Evolutionary conservation across 1,140 invertebrate genomes (phyloP), one percentile per base, ranked within the genome.

Genomic region (Cataglyphis hispanica): DNA sequence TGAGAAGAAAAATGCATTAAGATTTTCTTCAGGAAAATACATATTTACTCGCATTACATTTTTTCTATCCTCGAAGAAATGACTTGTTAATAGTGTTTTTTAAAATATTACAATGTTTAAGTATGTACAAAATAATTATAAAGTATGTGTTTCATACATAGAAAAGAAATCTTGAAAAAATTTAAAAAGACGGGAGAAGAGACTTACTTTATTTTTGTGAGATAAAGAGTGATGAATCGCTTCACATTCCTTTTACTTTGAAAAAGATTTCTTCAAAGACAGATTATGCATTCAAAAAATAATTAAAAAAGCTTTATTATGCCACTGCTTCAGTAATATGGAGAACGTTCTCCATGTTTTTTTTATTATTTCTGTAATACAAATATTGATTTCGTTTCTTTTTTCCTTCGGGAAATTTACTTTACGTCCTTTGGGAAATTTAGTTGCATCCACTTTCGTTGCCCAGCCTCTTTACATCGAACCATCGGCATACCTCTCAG

Each of bases 401-500:
- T 37, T 16, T 43, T n/a, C 37, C 50, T 70, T 70, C 56, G 67
- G 50, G 64, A 64, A 88, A 83, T 66, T 69, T n/a, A 10, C 50
- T 84, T 1, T 56, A 25, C 4, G 72, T 70, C 11, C 56, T 43
- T 50, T 88, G 69, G 19, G 67, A 83, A 83, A 76, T 40, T 74
- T 86, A 25, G 25, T 74, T 64, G 58, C 13, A 84, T 34, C 27
- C 22, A 60, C 50, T 60, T 83, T 83, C 53, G 37, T 83, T 61
- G 27, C 31, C 43, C 37, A 46, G 58, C 50, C 43, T 31, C 56
- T 56, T 63, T 56, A 76, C 50, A 81, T 81, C 66, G 56, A 83
- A 86, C 61, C 53, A 34, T 66, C 60, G 37, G 77, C 61, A 75
- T 89, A 58, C 27, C 87, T 56, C 22, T 74, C 46, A 31, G 37